Evolutionary conservation across 2,888 invertebrate species (phyloP).

Genomic region (Dolichopus griseipennis): DNA sequence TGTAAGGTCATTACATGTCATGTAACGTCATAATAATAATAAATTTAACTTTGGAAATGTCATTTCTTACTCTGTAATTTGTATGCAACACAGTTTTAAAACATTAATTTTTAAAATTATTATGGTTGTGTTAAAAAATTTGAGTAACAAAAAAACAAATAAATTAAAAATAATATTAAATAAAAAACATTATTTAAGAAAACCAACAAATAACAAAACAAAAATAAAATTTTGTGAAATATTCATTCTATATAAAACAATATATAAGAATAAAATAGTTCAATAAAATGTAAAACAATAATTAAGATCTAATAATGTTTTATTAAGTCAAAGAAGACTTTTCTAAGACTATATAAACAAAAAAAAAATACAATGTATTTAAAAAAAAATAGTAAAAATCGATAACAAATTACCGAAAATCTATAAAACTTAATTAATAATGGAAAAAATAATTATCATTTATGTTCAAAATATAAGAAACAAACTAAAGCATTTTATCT

Average conservation of each 20-base stretch:
- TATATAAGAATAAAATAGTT: not conserved
- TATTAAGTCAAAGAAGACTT: not conserved
- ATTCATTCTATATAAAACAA: not conserved
- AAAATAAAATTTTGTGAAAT: not conserved
- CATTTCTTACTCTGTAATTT: too few relatives aligned
- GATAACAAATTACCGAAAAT: not conserved
- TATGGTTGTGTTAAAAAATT: conserved; percentile 1
- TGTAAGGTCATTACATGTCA: too few relatives aligned
- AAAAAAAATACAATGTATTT: too few relatives aligned
- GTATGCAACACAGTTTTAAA: too few relatives aligned
- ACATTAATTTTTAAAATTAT: not conserved
- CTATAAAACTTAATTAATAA: not conserved
- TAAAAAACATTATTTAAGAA: not conserved
- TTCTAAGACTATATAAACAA: too few relatives aligned
- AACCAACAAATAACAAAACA: not conserved
- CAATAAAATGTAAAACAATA: not conserved
- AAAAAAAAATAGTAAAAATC: not conserved
- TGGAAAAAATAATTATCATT: not conserved
- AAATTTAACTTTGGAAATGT: too few relatives aligned
- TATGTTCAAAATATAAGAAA: not conserved
- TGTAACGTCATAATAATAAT: too few relatives aligned
- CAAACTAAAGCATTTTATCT: not conserved
- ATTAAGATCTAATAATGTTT: not conserved
- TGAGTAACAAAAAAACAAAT: not conserved
- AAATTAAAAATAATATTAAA: not conserved